Base-by-base conservation (phyloP, 1,140 invertebrate species). In the Drosophila sechellia region DNA sequence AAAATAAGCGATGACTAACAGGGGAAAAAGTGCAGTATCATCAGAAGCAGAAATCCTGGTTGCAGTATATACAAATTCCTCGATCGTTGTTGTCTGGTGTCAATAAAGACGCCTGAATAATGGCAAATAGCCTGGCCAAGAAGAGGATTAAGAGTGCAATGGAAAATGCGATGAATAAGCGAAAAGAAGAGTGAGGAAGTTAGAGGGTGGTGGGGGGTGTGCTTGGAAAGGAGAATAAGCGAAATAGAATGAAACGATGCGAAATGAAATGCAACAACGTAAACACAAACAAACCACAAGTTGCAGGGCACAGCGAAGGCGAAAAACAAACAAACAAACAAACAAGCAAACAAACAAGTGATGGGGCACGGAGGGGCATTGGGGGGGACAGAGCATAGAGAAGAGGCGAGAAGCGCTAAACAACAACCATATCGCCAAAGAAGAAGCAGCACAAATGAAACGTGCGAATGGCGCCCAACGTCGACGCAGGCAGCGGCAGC, bases 401-500 rank as follows among this genome's bases (percentile, higher is more conserved):
- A 71, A 55, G 68, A 20, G 50, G 43, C 65, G 35, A 71, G 52
- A 55, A 55, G 66, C 37, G 46, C 17, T 53, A 68, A 13, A 48
- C 60, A 70, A 57, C 64, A 70, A 48, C 27, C 48, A 48, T 27
- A 49, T 34, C 20, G 22, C 17, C 17, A 13, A 27, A 58, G 49
- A 58, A 59, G 48, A 53, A 31, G 39, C 59, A 39, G 35, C 71
- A 75, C 34, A 57, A 61, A 55, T 50, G 71, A 69, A 86, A 86
- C 81, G 81, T 86, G 83, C 83, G 81, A 87, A 86, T 86, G 83
- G 81, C 84, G 81, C 81, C 76, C 66, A 42, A 63, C 59, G 79
- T 39, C 55, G 50, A 59, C 59, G 58, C 20, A 34, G 42, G 25
- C 57, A 55, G 68, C 22, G 59, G 15, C 27, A 31, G 27, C 1